Evolutionary conservation across 2,797 vertebrate genomes (phyloP).

Genomic region (Sebastes itinus): DNA sequence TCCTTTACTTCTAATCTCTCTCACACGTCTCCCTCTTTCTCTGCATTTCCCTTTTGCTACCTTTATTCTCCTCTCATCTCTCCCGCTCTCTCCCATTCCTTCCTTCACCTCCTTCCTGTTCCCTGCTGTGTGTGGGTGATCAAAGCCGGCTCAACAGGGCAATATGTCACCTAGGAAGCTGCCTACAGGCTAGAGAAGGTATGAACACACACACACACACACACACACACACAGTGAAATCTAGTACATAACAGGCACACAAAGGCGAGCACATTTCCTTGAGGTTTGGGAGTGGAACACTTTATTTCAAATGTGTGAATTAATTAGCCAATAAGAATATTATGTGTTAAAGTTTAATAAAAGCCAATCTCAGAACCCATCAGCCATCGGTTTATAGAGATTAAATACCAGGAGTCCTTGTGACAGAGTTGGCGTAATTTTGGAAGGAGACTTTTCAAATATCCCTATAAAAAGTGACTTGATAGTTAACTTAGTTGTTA

Average conservation of each 20-base stretch:
- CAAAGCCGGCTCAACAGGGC: conserved; percentile 63
- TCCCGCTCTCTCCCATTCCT: conserved; percentile 24
- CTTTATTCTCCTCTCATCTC: conserved; percentile 20
- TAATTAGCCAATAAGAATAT: neutral
- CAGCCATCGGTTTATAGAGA: too few relatives aligned
- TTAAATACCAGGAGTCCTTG: neutral
- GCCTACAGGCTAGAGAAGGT: conserved; percentile 42
- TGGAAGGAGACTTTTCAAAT: neutral
- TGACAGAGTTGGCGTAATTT: neutral
- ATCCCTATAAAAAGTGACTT: neutral
- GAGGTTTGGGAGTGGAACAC: neutral
- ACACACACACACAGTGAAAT: neutral
- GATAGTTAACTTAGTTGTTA: neutral
- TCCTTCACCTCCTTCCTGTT: conserved; percentile 37
- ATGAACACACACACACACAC: conserved; percentile 13
- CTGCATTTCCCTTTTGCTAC: neutral
- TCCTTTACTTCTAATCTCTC: neutral
- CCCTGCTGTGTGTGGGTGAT: conserved; percentile 53
- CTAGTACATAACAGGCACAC: conserved; percentile 1
- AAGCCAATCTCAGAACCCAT: neutral
- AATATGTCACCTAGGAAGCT: conserved; percentile 55
- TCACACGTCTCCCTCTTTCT: neutral
- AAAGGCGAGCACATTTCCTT: neutral
- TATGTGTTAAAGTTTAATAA: neutral
- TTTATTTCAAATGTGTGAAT: neutral